Base-by-base conservation (phyloP, 2,888 invertebrate genomes). In the Scaptomyza flava region DNA sequence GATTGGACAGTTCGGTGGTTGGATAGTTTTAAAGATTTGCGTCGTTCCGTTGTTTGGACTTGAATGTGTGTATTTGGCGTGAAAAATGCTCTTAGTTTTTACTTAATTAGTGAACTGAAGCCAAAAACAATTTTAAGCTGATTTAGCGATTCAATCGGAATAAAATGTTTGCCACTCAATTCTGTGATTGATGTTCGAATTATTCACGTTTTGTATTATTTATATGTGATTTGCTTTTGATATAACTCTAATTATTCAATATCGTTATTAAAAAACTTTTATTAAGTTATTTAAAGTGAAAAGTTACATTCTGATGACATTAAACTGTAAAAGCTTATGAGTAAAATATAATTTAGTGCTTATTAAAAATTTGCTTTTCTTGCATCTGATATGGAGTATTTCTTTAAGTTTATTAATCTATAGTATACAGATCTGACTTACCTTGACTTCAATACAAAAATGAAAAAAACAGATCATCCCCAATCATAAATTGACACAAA, bases 31-130 rank as follows among this genome's bases (percentile, higher is more conserved):
- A 53, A 38, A 71, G 72, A 71, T 50, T 62, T 59, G 51, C 54
- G 48, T 63, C 38, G 41, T 23, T 23, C 3, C 27, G 33, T 41
- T 54, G 30, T 42, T 38, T 30, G 47, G 31, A 34, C 12, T 34
- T 34, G 1, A 34, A 34, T 68, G 17, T 36, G 20, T 9, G 14
- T 41, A 30, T 46, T 43, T 17, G 27, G 27, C 14, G 51, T 33
- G 58, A 23, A 48, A 68, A 77, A 78, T 67, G 71, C 68, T 75
- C 87, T 87, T 69, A 72, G 42, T 56, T 56, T 68, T 64, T 59
- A 60, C 79, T 87, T 82, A 82, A 87, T 85, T 79, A 85, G 67
- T 75, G 64, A 67, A 60, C 68, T 60, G 67, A 57, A 79, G 58
- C 60, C 59, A 57, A 42, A 77, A 67, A 77, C 81, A 64, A 65